phyloP scores from a whole-genome alignment of 1,140 invertebrate species.

The Lepidurus arcticus region DNA sequence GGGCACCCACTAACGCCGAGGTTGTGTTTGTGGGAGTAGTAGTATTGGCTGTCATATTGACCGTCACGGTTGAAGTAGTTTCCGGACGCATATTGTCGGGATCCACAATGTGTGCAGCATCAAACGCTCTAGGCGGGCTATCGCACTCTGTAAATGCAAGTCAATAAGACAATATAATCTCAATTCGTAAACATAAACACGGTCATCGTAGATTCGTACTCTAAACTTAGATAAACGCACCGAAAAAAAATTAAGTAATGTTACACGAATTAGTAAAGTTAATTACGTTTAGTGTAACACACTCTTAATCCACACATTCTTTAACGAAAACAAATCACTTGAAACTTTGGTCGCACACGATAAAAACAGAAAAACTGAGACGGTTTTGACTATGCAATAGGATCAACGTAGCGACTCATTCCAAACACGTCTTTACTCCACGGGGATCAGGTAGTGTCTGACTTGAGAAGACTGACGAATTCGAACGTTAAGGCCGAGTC shows the following conservation, averaged over 20 bases:
- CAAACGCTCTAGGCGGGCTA: neutral
- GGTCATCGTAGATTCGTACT: too few species aligned
- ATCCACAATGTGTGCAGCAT: neutral
- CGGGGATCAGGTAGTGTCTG: conserved; percentile 4
- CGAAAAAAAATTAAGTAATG: too few species aligned
- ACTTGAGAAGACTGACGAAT: neutral
- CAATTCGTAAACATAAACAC: too few species aligned
- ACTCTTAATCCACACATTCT: conserved; percentile 19
- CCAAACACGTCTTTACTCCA: conserved; percentile 12
- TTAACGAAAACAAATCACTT: neutral
- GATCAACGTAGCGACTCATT: conserved; percentile 12
- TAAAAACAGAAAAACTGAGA: neutral
- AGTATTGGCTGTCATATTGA: neutral
- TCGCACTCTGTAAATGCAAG: neutral
- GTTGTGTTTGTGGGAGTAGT: neutral
- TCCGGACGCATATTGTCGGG: neutral
- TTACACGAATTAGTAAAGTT: neutral
- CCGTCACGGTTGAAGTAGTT: neutral
- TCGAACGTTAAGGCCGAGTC: neutral
- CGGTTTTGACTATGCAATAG: neutral
- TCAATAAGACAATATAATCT: too few species aligned
- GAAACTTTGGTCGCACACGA: neutral
- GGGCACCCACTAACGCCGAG: conserved; percentile 30
- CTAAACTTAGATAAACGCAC: too few species aligned
- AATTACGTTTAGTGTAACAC: neutral